Conservation (phyloP, 1,140 invertebrate species). For the Steinernema feltiae region DNA sequence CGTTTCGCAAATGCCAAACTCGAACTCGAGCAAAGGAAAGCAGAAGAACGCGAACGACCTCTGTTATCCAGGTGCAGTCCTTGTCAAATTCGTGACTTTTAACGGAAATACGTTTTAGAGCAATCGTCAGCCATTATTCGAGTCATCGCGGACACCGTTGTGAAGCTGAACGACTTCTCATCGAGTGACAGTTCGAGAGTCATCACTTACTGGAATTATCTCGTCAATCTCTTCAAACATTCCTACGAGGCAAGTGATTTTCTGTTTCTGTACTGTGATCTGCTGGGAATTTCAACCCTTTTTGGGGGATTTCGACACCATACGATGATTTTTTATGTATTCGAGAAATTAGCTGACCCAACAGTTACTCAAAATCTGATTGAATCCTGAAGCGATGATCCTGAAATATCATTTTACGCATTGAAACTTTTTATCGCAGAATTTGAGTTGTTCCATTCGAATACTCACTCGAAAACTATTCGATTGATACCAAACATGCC, state of each 20-base stretch:
- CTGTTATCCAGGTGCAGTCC: background rate
- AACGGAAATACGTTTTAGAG: background rate
- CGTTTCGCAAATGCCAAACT: constrained; percentile 17
- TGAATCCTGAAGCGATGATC: background rate
- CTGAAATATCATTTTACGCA: background rate
- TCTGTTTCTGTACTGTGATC: background rate
- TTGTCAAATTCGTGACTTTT: background rate
- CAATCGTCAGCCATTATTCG: background rate
- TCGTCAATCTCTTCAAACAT: constrained; percentile 44
- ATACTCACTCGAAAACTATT: no score
- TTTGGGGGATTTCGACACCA: background rate
- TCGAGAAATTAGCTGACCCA: no score
- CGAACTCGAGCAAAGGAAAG: constrained; percentile 2
- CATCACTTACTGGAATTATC: constrained; percentile 43
- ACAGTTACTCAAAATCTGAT: no score
- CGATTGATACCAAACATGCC: no score
- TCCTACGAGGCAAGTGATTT: constrained; percentile 32
- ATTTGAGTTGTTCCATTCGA: background rate
- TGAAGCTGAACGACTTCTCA: constrained; percentile 27
- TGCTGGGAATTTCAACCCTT: background rate
- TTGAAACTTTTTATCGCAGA: background rate
- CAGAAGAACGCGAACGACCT: constrained; percentile 23
- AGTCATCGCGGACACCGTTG: constrained; percentile 36
- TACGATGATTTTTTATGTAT: no score
- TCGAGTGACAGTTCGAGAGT: constrained; percentile 28